Conservation (phyloP, 1,140 invertebrate genomes). For the Lanistes nyassanus region DNA sequence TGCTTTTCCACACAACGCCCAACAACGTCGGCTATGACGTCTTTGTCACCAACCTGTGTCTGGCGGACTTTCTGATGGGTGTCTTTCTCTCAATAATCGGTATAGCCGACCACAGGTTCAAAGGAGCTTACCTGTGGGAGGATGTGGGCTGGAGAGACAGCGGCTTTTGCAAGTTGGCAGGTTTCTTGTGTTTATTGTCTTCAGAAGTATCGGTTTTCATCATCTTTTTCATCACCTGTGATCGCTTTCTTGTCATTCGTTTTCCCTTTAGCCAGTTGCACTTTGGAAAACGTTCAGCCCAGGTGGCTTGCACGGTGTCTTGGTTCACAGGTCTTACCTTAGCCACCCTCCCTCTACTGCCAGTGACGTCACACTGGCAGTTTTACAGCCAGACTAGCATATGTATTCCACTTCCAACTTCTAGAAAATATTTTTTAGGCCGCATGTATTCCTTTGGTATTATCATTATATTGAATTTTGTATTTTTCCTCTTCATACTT, state of each 20-base stretch:
- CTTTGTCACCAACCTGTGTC: conserved; percentile 47
- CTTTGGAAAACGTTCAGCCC: conserved; percentile 24
- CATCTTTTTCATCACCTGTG: conserved; percentile 48
- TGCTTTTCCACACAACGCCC: conserved; percentile 16
- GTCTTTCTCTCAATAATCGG: conserved; percentile 54
- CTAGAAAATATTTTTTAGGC: conserved; percentile 24
- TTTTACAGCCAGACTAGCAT: conserved; percentile 33
- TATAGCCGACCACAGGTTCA: conserved; percentile 42
- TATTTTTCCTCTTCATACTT: conserved; percentile 37
- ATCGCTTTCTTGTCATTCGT: conserved; percentile 45
- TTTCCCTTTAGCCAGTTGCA: conserved; percentile 36
- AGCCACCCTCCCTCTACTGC: conserved; percentile 31
- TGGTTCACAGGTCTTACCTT: conserved; percentile 36
- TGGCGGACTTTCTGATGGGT: conserved; percentile 57
- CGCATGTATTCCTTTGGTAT: conserved; percentile 38
- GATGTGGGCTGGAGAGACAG: conserved; percentile 43
- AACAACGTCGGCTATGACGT: conserved; percentile 26
- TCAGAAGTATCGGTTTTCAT: conserved; percentile 48
- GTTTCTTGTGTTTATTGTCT: conserved; percentile 45
- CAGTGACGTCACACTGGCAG: conserved; percentile 9
- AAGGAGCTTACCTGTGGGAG: conserved; percentile 41
- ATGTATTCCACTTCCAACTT: conserved; percentile 44
- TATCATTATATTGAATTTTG: conserved; percentile 42
- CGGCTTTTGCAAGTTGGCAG: conserved; percentile 44
- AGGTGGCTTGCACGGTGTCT: background rate